A percentile compares a stretch with the other conserved stretches of the same genome.
These are phyloP conservation scores for Halictus rubicundus DNA, from an alignment of 1,140 invertebrate species.

Conservation along the genomic window DNA sequence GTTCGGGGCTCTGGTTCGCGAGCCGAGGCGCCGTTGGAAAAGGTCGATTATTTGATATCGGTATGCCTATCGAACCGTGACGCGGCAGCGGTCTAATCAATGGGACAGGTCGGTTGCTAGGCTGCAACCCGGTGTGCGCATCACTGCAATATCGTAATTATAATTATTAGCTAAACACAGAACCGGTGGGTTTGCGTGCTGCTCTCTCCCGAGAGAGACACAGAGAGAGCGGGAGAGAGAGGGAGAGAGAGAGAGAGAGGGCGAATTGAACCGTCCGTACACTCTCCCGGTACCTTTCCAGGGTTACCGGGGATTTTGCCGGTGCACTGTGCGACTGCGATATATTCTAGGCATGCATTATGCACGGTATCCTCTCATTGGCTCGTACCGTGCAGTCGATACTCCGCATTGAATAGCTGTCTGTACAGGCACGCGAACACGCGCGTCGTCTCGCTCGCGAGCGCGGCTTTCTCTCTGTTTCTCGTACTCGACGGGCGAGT, in stretches of 20 bases:
- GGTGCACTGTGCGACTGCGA: constrained; percentile 59
- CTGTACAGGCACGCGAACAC: constrained; percentile 50
- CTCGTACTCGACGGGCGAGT: not conserved
- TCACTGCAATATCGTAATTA: constrained; percentile 64
- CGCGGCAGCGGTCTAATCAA: constrained; percentile 61
- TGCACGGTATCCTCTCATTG: constrained; percentile 70
- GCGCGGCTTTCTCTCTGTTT: not conserved
- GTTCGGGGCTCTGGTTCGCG: not conserved
- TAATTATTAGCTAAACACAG: constrained; percentile 69
- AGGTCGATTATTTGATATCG: constrained; percentile 58
- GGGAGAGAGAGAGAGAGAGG: constrained; percentile 1
- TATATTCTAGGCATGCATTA: constrained; percentile 70
- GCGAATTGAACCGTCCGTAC: no score
- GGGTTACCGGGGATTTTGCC: constrained; percentile 47
- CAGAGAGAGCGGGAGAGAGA: constrained; percentile 3
- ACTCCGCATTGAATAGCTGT: constrained; percentile 68
- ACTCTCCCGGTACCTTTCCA: constrained; percentile 9
- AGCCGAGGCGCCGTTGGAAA: constrained; percentile 28
- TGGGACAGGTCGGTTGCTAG: constrained; percentile 59
- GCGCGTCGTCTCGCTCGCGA: not conserved
- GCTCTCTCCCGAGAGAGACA: not conserved
- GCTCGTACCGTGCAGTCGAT: constrained; percentile 65
- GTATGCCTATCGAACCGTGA: constrained; percentile 45
- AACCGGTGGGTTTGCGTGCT: constrained; percentile 16
- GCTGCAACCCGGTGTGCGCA: constrained; percentile 36